Base-by-base conservation (phyloP, 2,888 invertebrate genomes). In the Acrobeloides nanus region DNA sequence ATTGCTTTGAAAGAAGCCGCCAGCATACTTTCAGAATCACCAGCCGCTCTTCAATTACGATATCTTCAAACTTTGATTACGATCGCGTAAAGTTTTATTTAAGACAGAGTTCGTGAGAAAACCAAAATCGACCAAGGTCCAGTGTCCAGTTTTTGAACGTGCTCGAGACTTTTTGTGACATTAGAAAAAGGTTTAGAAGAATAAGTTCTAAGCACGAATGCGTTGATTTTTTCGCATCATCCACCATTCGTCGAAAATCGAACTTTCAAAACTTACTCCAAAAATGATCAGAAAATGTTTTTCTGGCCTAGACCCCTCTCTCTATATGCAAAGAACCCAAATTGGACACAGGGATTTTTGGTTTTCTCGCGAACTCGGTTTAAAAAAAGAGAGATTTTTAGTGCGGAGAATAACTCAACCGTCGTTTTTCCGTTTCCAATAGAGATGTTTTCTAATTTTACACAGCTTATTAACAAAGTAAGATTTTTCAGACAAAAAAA, bases 381-480 rank as follows among this genome's bases (percentile, higher is more conserved):
- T n/a, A n/a, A n/a, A n/a, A 29, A 12, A 35, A 3, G 20, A n/a
- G 20, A 2, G 12, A 35, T 15, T 51, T 90, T 90, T 74, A 89
- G 90, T 21, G 87, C 90, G 20, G 92, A 93, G 81, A 92, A 92
- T 80, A 92, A 92, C 75, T 90, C 90, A n/a, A 92, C 92, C 8
- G 92, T 92, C 72, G 87, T 92, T 43, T 92, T 92, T 77, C 92
- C 92, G 18, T 77, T 89, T 65, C 87, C 87, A n/a, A 82, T 89
- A 77, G 89, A 89, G 69, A 74, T 85, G 23, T 70, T 85, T 21
- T 72, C 75, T 38, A 76, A 78, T 41, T 82, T 83, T 70, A 51
- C n/a, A n/a, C n/a, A n/a, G n/a, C n/a, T n/a, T n/a, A n/a, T n/a
- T n/a, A n/a, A n/a, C n/a, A n/a, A n/a, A n/a, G n/a, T n/a, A n/a